These are phyloP conservation scores for Drosophila elegans DNA, from an alignment of 1,140 invertebrate genomes.

Conservation along the genomic window DNA sequence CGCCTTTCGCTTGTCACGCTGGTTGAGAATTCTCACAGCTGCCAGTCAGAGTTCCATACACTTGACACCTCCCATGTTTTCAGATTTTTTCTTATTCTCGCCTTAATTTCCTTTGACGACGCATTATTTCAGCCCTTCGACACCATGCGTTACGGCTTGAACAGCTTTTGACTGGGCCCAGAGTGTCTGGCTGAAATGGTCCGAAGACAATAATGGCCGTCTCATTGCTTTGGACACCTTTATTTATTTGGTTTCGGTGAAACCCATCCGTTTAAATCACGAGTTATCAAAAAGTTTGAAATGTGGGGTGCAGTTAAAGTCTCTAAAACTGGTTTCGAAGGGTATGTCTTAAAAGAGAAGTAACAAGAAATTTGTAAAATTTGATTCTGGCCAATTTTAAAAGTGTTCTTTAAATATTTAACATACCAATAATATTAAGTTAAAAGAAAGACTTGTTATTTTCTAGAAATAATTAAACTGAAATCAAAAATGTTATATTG, in stretches of 20 bases:
- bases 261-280: background rate
- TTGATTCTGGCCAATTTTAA: no score
- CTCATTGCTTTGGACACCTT: background rate
- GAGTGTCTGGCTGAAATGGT: conserved; percentile 18
- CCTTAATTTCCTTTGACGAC: conserved; percentile 36
- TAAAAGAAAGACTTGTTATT: no score
- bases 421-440: no score
- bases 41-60: conserved; percentile 29
- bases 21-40: conserved; percentile 48
- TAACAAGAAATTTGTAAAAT: no score
- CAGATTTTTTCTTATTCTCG: conserved; percentile 2
- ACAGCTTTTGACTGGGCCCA: conserved; percentile 37
- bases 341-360: no score
- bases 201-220: conserved; percentile 13
- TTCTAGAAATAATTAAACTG: no score
- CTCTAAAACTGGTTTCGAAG: no score
- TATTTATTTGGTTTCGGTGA: conserved; percentile 7
- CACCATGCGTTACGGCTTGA: conserved; percentile 15
- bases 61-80: conserved; percentile 29
- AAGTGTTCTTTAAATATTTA: no score
- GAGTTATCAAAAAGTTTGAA: no score
- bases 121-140: conserved; percentile 38
- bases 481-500: no score
- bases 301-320: no score
- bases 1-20: conserved; percentile 65